Evolutionary conservation across 2,797 vertebrate genomes (phyloP).

Genomic region (Anisognathus igniventris): DNA sequence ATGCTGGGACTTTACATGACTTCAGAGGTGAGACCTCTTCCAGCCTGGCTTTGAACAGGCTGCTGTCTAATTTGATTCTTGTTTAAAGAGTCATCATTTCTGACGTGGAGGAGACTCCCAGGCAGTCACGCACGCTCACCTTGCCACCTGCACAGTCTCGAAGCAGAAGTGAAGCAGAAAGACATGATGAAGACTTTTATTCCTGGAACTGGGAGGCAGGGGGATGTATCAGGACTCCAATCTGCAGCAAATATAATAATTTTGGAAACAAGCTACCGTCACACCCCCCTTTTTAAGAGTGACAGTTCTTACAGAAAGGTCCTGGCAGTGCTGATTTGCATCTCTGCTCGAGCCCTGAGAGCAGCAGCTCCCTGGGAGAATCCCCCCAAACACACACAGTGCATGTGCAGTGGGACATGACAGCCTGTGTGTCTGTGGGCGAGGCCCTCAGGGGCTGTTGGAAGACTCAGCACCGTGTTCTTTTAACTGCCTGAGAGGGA

Average conservation of each 20-base stretch:
- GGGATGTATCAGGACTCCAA: neutral
- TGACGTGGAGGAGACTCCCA: neutral
- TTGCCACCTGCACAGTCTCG: neutral
- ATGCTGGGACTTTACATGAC: rapidly evolving
- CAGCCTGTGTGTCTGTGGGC: neutral
- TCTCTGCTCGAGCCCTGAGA: neutral
- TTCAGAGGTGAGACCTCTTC: neutral
- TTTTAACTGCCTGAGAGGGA: slow-evolving; percentile 27
- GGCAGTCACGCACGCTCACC: neutral
- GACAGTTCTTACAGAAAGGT: neutral
- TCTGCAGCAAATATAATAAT: neutral
- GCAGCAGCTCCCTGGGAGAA: neutral
- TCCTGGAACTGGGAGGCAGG: neutral
- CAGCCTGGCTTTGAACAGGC: neutral
- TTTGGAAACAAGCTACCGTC: neutral
- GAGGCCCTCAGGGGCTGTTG: slow-evolving; percentile 8
- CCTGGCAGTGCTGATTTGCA: neutral
- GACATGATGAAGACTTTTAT: neutral
- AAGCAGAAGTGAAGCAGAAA: neutral
- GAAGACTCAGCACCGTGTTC: neutral
- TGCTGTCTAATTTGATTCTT: neutral
- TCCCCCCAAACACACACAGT: neutral
- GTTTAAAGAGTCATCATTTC: neutral
- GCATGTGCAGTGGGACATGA: neutral
- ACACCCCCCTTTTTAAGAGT: neutral